phyloP scores from a whole-genome alignment of 2,888 invertebrate species.

The Eustalomyia histrio region DNA sequence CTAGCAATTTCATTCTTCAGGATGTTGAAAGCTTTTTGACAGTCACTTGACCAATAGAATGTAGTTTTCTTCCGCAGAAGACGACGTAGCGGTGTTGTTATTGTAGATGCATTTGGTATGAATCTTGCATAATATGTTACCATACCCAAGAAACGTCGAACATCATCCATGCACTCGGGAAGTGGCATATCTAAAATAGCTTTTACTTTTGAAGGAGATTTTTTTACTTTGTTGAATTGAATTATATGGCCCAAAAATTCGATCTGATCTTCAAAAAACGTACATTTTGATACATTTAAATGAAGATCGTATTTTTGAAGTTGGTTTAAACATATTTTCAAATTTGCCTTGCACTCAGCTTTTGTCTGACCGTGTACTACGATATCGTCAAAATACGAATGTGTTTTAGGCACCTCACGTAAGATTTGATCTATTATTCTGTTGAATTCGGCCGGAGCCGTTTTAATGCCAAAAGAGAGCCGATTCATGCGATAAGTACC shows the following conservation, averaged over 20 bases:
- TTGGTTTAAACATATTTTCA: too few species aligned
- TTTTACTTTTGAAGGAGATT: constrained; percentile 43
- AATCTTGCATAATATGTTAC: constrained; percentile 54
- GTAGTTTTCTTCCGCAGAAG: constrained; percentile 31
- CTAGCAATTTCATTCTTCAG: constrained; percentile 47
- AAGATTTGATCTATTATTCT: constrained; percentile 63
- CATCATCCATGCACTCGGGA: constrained; percentile 42
- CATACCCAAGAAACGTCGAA: constrained; percentile 53
- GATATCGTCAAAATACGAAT: too few species aligned
- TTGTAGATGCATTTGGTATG: constrained; percentile 48
- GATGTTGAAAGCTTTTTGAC: constrained; percentile 48
- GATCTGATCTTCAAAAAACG: constrained; percentile 32
- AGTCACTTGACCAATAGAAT: constrained; percentile 48
- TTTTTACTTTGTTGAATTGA: constrained; percentile 43
- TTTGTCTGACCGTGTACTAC: too few species aligned
- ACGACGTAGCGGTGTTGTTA: constrained; percentile 39
- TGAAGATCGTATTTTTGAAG: too few species aligned
- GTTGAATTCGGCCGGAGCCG: too few species aligned
- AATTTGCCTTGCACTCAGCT: too few species aligned
- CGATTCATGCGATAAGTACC: constrained; percentile 24
- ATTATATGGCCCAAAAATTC: constrained; percentile 44
- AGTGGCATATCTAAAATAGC: constrained; percentile 41
- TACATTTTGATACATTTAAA: too few species aligned
- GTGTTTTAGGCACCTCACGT: too few species aligned
- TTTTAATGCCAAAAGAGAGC: background rate